These are phyloP conservation scores for Masnerella sp. DNA, from an alignment of 2,888 invertebrate genomes.

Conservation along the genomic window DNA sequence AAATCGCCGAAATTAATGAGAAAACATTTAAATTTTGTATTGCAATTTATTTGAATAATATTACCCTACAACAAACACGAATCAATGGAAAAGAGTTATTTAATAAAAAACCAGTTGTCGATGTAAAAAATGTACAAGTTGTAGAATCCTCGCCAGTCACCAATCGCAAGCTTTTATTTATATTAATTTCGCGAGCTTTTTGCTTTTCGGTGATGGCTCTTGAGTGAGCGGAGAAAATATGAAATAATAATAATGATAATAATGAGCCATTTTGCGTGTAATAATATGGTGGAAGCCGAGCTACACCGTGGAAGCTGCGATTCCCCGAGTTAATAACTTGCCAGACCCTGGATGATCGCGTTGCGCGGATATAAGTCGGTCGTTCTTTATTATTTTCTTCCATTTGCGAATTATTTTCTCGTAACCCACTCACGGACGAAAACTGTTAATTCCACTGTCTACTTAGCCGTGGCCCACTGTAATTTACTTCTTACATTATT, in stretches of 20 bases:
- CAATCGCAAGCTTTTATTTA: constrained; percentile 72
- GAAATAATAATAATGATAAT: constrained; percentile 76
- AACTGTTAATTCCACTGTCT: constrained; percentile 49
- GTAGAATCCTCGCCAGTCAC: too few relatives aligned
- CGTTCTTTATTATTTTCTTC: constrained; percentile 57
- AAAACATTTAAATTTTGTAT: too few relatives aligned
- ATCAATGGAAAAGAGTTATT: too few relatives aligned
- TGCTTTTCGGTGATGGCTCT: constrained; percentile 70
- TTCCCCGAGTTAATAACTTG: constrained; percentile 71
- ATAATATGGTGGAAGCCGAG: constrained; percentile 74
- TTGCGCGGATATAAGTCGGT: constrained; percentile 52
- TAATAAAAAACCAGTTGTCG: too few relatives aligned
- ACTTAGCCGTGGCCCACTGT: constrained; percentile 8
- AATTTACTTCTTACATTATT: constrained; percentile 26
- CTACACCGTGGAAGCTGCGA: constrained; percentile 68
- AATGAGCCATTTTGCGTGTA: constrained; percentile 76
- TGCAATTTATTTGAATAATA: too few relatives aligned
- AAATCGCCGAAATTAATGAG: too few relatives aligned
- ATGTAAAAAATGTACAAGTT: too few relatives aligned
- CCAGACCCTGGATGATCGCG: constrained; percentile 61
- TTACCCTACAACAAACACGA: too few relatives aligned
- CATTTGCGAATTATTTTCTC: constrained; percentile 53
- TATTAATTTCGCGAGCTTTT: constrained; percentile 74
- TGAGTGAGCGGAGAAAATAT: constrained; percentile 71
- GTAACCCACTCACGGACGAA: constrained; percentile 37